Base-by-base conservation (phyloP, 2,797 vertebrate genomes). In the Rhabdomys pumilio region DNA sequence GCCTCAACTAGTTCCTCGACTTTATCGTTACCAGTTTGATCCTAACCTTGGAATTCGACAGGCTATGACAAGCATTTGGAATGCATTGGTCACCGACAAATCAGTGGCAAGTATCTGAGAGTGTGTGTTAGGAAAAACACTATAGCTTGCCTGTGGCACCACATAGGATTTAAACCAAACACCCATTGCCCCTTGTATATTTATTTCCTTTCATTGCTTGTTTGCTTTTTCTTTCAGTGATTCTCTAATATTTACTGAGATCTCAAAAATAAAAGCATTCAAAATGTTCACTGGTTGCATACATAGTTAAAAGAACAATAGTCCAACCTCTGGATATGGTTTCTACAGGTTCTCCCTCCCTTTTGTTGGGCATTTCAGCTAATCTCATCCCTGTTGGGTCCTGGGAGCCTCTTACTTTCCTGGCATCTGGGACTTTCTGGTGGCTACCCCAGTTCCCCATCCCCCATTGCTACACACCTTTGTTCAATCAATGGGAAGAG, bases 61-160 rank as follows among this genome's bases (percentile, higher is more conserved):
- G 98, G 99, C 99, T 80, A 99, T 99, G 99, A 99, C 99, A 85
- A 99, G 99, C 98, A 99, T 99, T 98, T 99, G 99, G 99, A 99
- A 99, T 61, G 99, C 99, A 0, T 94, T 99, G 88, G 99, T 99
- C 97, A 99, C 99, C 0, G 99, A 99, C 97, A 99, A 99, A 98
- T 99, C 99, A 0, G 98, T 98, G 97, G 99, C 99, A 98, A 98
- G 99, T 98, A 90, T 93, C 87, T 93, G 19, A 85, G n/a, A n/a
- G 12, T 13, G 3, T 34, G 4, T 94, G 17, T 65, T n/a, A 31
- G 44, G 80, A 75, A 44, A 44, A 83, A 63, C 57, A 17, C 34
- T 59, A 17, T 84, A 61, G 22, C n/a, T 80, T 88, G 63, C 89
- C n/a, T 10, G 24, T 63, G 24, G 12, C 69, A 6, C 20, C 26